These are phyloP conservation scores for Drosophila ogumai DNA, from an alignment of 1,140 invertebrate species.

Conservation along the genomic window DNA sequence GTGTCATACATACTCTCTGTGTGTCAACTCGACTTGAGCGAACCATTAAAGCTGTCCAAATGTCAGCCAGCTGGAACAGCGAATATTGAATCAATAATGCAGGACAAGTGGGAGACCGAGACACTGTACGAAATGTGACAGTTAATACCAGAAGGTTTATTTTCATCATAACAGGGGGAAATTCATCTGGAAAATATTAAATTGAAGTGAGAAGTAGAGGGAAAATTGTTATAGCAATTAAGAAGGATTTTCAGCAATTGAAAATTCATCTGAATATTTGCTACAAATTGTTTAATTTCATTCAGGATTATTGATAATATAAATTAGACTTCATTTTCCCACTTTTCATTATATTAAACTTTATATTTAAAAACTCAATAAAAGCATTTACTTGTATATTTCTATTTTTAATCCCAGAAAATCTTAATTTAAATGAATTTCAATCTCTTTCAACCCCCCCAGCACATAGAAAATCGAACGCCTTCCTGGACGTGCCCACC, in stretches of 20 bases:
- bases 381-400: too few species aligned
- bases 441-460: conserved; percentile 13
- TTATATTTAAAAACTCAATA: too few species aligned
- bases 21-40: conserved; percentile 15
- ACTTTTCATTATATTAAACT: too few species aligned
- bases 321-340: too few species aligned
- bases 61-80: conserved; percentile 30
- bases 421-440: conserved; percentile 26
- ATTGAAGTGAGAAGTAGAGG: not conserved
- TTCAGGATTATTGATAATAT: too few species aligned
- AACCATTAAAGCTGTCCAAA: conserved; percentile 40
- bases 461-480: conserved; percentile 89
- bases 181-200: not conserved
- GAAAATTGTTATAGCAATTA: not conserved
- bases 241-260: not conserved
- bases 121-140: not conserved
- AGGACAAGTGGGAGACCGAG: conserved; percentile 11
- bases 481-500: conserved; percentile 92
- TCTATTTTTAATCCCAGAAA: not conserved
- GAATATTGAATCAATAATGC: conserved; percentile 37
- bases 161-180: not conserved
- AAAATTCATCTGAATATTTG: too few species aligned
- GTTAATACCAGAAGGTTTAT: not conserved
- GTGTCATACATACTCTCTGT: not conserved
- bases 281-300: too few species aligned